phyloP scores from a whole-genome alignment of 2,888 invertebrate species.

The Amphipoea oculea region DNA sequence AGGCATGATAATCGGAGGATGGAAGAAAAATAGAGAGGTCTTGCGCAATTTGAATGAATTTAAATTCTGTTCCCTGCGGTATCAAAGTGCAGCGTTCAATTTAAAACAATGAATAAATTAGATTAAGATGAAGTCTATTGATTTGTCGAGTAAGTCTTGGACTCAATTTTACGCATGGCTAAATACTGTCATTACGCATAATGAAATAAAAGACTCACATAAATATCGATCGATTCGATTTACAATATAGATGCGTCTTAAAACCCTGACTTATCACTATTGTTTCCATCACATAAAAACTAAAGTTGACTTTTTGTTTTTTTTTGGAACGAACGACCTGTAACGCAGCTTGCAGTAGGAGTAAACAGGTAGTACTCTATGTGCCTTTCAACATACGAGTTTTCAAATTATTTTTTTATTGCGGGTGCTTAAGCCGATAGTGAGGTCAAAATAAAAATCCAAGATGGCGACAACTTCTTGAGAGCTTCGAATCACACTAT shows the following conservation, averaged over 20 bases:
- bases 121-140: constrained; percentile 4
- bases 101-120: constrained; percentile 41
- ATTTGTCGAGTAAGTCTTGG: background rate
- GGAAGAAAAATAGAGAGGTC: constrained; percentile 48
- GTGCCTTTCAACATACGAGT: background rate
- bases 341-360: too few species aligned
- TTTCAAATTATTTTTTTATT: background rate
- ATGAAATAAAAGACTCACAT: background rate
- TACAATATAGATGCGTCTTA: background rate
- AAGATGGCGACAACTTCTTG: background rate
- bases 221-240: background rate
- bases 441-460: background rate
- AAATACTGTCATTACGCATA: background rate
- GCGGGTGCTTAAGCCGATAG: background rate
- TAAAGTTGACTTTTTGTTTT: background rate
- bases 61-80: constrained; percentile 14
- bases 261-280: background rate
- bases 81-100: constrained; percentile 17
- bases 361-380: background rate
- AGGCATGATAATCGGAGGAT: constrained; percentile 35
- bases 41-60: constrained; percentile 37
- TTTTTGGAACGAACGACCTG: background rate
- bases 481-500: too few species aligned
- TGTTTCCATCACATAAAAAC: background rate
- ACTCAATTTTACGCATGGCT: background rate